Evolutionary conservation across 2,113 vertebrate genomes (phyloP).

Genomic region (Tragelaphus scriptus): DNA sequence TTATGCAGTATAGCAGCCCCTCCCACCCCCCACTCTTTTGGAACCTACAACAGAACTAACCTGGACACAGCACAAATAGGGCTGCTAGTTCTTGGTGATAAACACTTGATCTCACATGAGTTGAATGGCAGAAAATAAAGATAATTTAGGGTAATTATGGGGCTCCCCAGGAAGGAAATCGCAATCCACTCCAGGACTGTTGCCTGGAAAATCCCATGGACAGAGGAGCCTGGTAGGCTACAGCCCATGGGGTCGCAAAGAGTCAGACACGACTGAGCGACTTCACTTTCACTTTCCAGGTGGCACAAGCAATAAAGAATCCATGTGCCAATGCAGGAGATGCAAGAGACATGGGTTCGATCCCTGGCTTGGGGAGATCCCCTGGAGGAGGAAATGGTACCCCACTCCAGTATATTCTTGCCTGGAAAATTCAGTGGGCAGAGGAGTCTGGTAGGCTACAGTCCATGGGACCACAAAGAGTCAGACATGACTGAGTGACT

Average conservation of each 20-base stretch:
- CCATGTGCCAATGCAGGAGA: not conserved
- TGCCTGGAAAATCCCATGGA: too few relatives aligned
- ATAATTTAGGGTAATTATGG: not conserved
- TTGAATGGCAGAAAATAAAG: not conserved
- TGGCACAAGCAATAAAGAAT: not conserved
- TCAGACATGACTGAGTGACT: not conserved
- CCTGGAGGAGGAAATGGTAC: not conserved
- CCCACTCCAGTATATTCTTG: not conserved
- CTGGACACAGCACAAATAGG: not conserved
- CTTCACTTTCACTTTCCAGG: not conserved
- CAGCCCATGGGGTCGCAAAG: too few relatives aligned
- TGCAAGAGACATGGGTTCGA: not conserved
- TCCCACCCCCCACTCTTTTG: rapidly evolving
- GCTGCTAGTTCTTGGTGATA: not conserved
- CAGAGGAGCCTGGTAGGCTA: too few relatives aligned
- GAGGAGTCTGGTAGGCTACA: not conserved
- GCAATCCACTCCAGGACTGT: too few relatives aligned
- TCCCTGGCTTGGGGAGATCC: not conserved
- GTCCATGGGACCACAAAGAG: not conserved
- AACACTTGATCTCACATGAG: not conserved
- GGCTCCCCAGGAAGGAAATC: not conserved
- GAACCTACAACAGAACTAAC: not conserved
- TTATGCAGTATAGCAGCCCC: not conserved
- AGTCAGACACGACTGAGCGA: too few relatives aligned
- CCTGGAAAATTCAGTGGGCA: not conserved